Conservation (phyloP, 2,888 invertebrate species). For the Celastrina argiolus region DNA sequence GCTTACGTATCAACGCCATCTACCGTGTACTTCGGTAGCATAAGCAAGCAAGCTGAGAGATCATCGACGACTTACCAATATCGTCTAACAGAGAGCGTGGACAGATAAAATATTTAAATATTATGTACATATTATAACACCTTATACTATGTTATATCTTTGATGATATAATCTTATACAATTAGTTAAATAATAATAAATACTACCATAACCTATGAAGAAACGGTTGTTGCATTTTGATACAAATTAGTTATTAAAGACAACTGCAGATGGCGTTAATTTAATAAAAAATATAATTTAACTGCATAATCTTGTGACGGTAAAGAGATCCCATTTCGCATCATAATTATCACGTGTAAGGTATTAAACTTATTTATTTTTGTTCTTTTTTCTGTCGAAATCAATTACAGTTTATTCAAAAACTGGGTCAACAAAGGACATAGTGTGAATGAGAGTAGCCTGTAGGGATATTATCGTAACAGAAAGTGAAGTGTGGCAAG, state of each 20-base stretch:
- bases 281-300: neutral
- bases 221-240: neutral
- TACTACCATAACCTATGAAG: neutral
- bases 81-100: constrained; percentile 72
- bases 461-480: constrained; percentile 9
- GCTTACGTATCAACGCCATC: constrained; percentile 53
- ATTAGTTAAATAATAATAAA: neutral
- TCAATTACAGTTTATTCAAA: no score
- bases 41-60: constrained; percentile 54
- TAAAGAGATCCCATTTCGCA: no score
- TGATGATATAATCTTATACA: neutral
- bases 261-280: constrained; percentile 25
- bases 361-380: no score
- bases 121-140: constrained; percentile 25
- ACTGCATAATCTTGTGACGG: no score
- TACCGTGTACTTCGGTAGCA: constrained; percentile 43
- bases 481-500: constrained; percentile 34
- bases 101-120: constrained; percentile 63
- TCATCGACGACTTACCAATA: constrained; percentile 69
- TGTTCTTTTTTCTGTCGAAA: no score
- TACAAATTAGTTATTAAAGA: neutral
- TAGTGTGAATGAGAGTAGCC: neutral
- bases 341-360: no score
- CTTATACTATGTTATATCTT: neutral
- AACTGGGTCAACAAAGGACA: neutral